phyloP scores from a whole-genome alignment of 2,797 vertebrate species.

The Acipenser ruthenus region DNA sequence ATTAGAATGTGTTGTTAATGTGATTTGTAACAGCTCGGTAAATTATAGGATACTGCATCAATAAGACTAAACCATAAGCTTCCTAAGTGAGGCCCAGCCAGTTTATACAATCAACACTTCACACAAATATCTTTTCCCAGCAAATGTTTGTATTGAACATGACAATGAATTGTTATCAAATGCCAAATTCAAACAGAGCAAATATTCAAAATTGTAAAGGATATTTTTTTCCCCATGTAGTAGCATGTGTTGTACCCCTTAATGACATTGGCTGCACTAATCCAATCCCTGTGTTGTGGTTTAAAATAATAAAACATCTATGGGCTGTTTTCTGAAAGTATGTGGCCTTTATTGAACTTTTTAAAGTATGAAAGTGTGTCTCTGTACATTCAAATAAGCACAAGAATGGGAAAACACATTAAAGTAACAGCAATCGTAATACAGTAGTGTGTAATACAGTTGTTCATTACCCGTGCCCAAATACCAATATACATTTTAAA shows the following conservation, averaged over 20 bases:
- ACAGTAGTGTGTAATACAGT: too few relatives aligned
- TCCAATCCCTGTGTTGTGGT: slow-evolving; percentile 69
- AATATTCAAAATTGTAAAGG: slow-evolving; percentile 48
- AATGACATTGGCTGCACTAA: slow-evolving; percentile 66
- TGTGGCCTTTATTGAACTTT: slow-evolving; percentile 18
- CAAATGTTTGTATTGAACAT: slow-evolving; percentile 64
- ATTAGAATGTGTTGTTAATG: too few relatives aligned
- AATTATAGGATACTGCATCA: slow-evolving; percentile 16
- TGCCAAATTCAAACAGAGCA: slow-evolving; percentile 57
- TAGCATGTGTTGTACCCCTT: slow-evolving; percentile 68
- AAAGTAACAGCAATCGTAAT: too few relatives aligned
- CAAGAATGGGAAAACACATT: too few relatives aligned
- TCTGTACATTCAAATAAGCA: neutral
- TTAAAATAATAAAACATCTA: slow-evolving; percentile 71
- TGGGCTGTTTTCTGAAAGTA: slow-evolving; percentile 50
- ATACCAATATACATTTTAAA: too few relatives aligned
- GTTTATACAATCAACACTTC: slow-evolving; percentile 37
- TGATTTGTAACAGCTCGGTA: neutral
- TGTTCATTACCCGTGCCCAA: too few relatives aligned
- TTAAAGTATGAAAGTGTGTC: too few relatives aligned
- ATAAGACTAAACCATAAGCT: slow-evolving; percentile 25
- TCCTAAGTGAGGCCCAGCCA: slow-evolving; percentile 25
- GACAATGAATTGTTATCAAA: slow-evolving; percentile 41
- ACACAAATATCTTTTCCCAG: slow-evolving; percentile 52
- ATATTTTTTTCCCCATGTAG: slow-evolving; percentile 64